Base-by-base conservation (phyloP, 2,888 invertebrate species). In the Acronicta psi region DNA sequence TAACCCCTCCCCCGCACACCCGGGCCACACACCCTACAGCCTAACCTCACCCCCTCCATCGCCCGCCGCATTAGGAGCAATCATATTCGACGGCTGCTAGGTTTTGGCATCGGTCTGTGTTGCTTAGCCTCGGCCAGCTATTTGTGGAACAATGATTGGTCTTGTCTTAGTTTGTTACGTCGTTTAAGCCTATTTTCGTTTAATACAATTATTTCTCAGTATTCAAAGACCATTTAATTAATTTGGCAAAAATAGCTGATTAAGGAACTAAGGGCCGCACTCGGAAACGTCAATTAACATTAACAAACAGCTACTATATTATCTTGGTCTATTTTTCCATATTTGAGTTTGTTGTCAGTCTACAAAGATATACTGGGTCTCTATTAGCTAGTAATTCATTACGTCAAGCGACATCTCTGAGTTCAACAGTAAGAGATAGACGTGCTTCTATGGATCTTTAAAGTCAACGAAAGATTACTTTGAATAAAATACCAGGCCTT, bases 51-150 rank as follows among this genome's bases (percentile, higher is more conserved):
- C 81, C 81, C 83, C 84, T 79, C 77, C 62, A 64, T 76, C 84
- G 80, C 83, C 87, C 74, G 83, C 77, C 89, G 92, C 92, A 92
- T 93, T 93, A 92, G 92, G 91, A 92, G 93, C 92, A 92, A 93
- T 93, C 93, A 94, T 93, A 93, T 93, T 92, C 92, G 92, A 92
- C 91, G 91, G 89, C 86, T 86, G 89, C 87, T 88, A 90, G 88
- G 92, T 93, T 93, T 93, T 93, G 93, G 93, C 93, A 93, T 89
- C 88, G 88, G 87, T 84, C 87, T 89, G 86, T 90, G 89, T 92
- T 91, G 91, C 93, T 92, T 92, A 90, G 89, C 85, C 87, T 85
- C 81, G 83, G 82, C 83, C 77, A 75, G 87, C 90, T 91, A 91
- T 92, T 93, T 91, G 89, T 81, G 84, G 89, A 88, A 91, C 92